Evolutionary conservation across 2,888 invertebrate genomes (phyloP), one percentile per base, ranked within the genome.

Genomic region (Andricus quercusramuli): DNA sequence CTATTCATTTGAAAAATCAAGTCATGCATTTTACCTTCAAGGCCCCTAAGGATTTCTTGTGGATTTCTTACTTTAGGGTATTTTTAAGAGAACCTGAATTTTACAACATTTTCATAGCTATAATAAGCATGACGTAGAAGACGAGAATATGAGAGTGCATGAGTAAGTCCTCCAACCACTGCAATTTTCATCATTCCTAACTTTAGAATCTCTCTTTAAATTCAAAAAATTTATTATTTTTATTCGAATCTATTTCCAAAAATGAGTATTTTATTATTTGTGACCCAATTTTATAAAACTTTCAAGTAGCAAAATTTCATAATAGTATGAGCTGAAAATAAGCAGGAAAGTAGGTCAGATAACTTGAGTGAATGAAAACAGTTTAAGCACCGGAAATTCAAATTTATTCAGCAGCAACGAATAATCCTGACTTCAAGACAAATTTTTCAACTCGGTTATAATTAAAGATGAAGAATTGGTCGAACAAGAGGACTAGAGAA

Each of bases 11-110:
- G 1, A 20, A 37, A 66, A 66, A n/a, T 20, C 8, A 37, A 3
- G 15, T 66, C 8, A 20, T n/a, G 29, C 8, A 37, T 37, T 41
- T 41, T 47, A 5, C 4, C 1, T 17, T 44, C 15, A 17, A 5
- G 2, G 4, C 5, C 17, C 6, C 17, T 17, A 1, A 17, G 1
- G 6, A 17, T 47, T 47, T 47, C 17, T 5, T 5, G 5, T 5
- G 47, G 47, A 17, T 32, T 22, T 41, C 20, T n/a, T 5, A 41
- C 3, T 41, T 2, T 5, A 67, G n/a, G 41, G 15, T 41, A 41
- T 67, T 67, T 67, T n/a, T 22, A 41, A 41, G 41, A 67, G 15
- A 67, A 67, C 13, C n/a, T 67, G n/a, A 67, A 44, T 67, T 67
- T 67, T 22, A 67, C 2, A 5, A 67, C 13, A 44, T 32, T 67